Evolutionary conservation across 2,888 invertebrate genomes (phyloP).

Genomic region (Hydrotaea diabolus): DNA sequence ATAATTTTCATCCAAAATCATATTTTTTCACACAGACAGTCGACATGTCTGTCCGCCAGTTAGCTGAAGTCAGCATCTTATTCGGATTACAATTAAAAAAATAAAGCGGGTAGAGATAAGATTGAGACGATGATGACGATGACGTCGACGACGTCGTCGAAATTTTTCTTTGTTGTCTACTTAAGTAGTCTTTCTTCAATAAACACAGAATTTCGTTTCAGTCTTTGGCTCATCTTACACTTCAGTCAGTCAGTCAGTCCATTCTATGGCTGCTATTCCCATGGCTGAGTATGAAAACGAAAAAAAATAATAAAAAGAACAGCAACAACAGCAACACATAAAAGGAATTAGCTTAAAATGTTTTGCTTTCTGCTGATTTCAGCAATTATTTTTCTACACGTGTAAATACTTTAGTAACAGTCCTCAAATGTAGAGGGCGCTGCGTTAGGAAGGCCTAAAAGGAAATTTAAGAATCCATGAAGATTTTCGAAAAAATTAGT

Average conservation of each 20-base stretch:
- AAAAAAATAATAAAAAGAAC: too few relatives aligned
- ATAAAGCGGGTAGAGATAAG: background rate
- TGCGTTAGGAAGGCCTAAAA: too few relatives aligned
- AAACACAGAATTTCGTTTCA: background rate
- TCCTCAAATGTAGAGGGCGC: too few relatives aligned
- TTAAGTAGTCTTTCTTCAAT: background rate
- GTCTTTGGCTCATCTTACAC: background rate
- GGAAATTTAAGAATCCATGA: too few relatives aligned
- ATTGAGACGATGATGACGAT: background rate
- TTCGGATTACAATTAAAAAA: background rate
- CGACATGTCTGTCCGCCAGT: background rate
- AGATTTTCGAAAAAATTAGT: too few relatives aligned
- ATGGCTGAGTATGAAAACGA: background rate
- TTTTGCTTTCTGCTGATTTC: constrained; percentile 15
- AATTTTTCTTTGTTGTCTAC: background rate
- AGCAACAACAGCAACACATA: background rate
- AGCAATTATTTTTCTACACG: constrained; percentile 31
- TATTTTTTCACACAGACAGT: too few relatives aligned
- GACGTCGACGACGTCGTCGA: background rate
- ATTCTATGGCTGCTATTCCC: background rate
- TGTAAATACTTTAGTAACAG: background rate
- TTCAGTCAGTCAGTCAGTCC: background rate
- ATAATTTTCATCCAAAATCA: too few relatives aligned
- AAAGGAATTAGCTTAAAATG: constrained; percentile 2
- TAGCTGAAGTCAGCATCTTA: constrained; percentile 1